Evolutionary conservation across 2,113 vertebrate species (phyloP).

Genomic region (Abramis brama): DNA sequence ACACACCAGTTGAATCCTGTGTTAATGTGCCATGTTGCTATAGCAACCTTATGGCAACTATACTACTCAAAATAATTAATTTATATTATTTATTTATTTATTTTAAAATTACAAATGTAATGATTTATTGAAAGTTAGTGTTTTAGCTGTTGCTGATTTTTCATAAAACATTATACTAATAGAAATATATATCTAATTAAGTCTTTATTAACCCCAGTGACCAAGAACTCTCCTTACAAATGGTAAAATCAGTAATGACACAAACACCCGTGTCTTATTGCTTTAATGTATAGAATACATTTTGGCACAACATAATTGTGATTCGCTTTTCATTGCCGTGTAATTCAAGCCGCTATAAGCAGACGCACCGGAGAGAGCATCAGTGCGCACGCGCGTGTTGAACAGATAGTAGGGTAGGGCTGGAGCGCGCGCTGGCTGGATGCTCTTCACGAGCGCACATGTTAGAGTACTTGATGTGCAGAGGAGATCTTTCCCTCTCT

Average conservation of each 20-base stretch:
- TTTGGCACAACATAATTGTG: not conserved
- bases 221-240: not conserved
- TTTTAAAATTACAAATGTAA: not conserved
- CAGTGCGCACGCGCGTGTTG: conserved; percentile 43
- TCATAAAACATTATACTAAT: too few species aligned
- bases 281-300: not conserved
- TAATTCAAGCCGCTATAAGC: not conserved
- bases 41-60: not conserved
- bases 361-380: conserved; percentile 45
- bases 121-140: too few species aligned
- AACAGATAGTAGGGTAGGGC: conserved; percentile 38
- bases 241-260: not conserved
- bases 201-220: not conserved
- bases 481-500: conserved; percentile 46
- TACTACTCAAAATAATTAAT: not conserved
- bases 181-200: too few species aligned
- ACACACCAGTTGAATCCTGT: not conserved
- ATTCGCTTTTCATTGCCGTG: not conserved
- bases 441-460: conserved; percentile 31
- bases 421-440: conserved; percentile 31
- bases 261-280: not conserved
- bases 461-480: conserved; percentile 50
- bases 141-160: too few species aligned
- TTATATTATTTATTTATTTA: not conserved
- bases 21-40: conserved; percentile 4